Conservation (phyloP, 2,113 vertebrate species). For the Onychostruthus taczanowskii region DNA sequence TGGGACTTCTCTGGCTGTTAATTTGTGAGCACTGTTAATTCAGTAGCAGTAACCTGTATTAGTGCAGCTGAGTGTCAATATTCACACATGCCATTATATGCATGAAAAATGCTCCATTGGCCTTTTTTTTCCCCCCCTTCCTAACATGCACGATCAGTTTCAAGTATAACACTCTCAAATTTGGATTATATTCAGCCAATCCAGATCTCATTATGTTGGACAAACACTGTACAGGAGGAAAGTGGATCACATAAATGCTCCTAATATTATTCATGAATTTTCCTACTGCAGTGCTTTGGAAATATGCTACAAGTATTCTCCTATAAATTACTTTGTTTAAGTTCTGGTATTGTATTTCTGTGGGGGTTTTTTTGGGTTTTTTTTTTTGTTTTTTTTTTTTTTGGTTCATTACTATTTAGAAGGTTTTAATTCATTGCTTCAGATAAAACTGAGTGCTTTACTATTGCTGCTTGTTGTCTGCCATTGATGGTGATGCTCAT, state of each 20-base stretch:
- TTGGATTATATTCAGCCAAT: slow-evolving; percentile 67
- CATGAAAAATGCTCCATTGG: slow-evolving; percentile 19
- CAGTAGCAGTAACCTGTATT: slow-evolving; percentile 41
- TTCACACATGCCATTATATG: slow-evolving; percentile 41
- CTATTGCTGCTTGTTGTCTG: neutral
- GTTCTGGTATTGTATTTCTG: slow-evolving; percentile 46
- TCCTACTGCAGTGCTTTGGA: slow-evolving; percentile 39
- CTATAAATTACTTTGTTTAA: slow-evolving; percentile 65
- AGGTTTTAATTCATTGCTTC: slow-evolving; percentile 35
- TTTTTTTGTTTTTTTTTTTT: neutral
- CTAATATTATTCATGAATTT: slow-evolving; percentile 79
- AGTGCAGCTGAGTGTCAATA: slow-evolving; percentile 52
- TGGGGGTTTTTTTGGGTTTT: neutral
- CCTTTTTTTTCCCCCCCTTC: neutral
- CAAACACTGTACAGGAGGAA: slow-evolving; percentile 68
- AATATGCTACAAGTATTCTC: slow-evolving; percentile 61
- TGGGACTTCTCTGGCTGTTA: neutral
- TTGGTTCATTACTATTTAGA: slow-evolving; percentile 47
- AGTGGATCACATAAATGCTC: slow-evolving; percentile 70
- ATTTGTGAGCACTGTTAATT: slow-evolving; percentile 53
- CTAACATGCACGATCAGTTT: slow-evolving; percentile 20
- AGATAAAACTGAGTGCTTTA: neutral
- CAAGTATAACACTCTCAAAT: slow-evolving; percentile 48
- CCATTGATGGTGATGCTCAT: neutral
- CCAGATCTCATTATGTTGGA: slow-evolving; percentile 70